Percentiles rank a stretch among this genome's conserved stretches.
These are phyloP conservation scores for Python bivittatus DNA, from an alignment of 2,113 vertebrate species.

Conservation along the genomic window DNA sequence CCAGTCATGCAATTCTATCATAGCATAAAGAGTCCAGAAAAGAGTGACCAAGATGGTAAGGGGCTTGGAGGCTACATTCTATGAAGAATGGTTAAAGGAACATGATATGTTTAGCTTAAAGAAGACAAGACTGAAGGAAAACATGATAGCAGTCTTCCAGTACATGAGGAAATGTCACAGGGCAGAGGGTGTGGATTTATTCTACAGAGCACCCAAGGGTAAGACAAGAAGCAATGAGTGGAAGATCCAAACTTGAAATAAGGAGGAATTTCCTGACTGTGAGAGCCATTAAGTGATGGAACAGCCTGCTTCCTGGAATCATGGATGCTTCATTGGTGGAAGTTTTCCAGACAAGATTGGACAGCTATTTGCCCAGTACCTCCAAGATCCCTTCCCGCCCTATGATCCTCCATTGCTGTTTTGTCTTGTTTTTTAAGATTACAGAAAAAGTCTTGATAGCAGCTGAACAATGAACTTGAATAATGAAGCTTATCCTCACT, in stretches of 20 bases:
- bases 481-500: slow-evolving; percentile 28
- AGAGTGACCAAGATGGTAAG: neutral
- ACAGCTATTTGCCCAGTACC: neutral
- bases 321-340: neutral
- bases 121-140: neutral
- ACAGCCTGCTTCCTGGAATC: neutral
- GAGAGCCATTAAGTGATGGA: neutral
- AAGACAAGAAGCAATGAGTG: neutral
- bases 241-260: neutral
- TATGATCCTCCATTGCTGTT: neutral
- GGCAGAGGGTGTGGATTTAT: neutral
- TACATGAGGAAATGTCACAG: neutral
- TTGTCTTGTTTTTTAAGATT: neutral
- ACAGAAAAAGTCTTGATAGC: neutral
- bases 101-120: neutral
- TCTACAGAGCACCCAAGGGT: neutral
- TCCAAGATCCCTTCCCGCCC: neutral
- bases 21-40: neutral
- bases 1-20: neutral
- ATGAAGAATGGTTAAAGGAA: neutral
- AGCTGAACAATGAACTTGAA: neutral
- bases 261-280: neutral
- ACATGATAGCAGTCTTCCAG: neutral
- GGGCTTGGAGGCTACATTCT: neutral
- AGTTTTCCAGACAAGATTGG: neutral